Conservation (phyloP, 2,797 vertebrate species). For the Danio kyathit region DNA sequence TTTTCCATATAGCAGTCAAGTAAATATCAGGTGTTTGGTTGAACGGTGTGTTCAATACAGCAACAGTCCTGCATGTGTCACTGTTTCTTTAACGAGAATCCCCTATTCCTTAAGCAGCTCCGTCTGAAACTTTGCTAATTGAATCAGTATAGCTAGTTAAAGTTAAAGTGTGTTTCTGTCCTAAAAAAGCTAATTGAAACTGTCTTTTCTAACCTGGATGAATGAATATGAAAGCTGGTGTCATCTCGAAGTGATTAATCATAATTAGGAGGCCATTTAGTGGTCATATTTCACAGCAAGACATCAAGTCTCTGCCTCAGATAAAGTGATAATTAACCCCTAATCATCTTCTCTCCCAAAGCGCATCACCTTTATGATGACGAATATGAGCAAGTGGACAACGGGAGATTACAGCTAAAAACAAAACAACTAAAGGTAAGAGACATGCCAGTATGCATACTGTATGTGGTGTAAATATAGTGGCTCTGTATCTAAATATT, state of each 20-base stretch:
- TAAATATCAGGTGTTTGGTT: too few species aligned
- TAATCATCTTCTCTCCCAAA: conserved; percentile 53
- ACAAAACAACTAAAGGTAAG: conserved; percentile 13
- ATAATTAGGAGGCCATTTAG: conserved; percentile 57
- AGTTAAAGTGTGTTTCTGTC: conserved; percentile 28
- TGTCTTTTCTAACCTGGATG: conserved; percentile 45
- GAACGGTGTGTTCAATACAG: not conserved
- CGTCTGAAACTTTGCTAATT: not conserved
- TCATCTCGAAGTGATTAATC: conserved; percentile 56
- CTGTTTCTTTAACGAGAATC: not conserved
- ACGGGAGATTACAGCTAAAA: conserved; percentile 3
- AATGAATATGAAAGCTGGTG: conserved; percentile 40
- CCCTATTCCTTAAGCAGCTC: not conserved
- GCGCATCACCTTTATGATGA: conserved; percentile 49
- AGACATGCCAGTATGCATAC: not conserved
- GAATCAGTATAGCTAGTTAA: conserved; percentile 19
- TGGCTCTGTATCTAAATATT: too few species aligned
- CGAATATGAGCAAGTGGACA: conserved; percentile 31
- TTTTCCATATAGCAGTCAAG: not conserved
- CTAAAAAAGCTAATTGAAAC: conserved; percentile 34
- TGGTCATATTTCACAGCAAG: conserved; percentile 51
- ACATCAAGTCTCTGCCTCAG: conserved; percentile 46
- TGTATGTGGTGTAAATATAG: too few species aligned
- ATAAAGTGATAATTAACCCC: conserved; percentile 60
- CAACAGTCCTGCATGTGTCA: too few species aligned